Percentiles rank a stretch among this genome's conserved stretches.
Conservation (phyloP, 2,113 vertebrate species). For the Diphyllodes magnificus region DNA sequence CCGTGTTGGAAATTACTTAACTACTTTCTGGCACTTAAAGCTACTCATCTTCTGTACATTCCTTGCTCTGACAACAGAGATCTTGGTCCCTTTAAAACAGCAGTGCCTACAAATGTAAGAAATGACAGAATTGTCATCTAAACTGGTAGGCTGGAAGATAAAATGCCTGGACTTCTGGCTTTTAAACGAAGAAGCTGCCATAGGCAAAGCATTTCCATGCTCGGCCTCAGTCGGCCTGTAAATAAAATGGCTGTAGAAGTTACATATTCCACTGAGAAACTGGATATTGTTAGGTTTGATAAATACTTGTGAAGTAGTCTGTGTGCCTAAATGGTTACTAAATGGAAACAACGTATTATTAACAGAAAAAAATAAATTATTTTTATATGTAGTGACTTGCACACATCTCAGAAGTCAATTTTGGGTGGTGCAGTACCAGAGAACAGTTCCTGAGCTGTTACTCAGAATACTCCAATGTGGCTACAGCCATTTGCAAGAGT, state of each 20-base stretch:
- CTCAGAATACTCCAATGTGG: neutral
- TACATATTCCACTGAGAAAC: neutral
- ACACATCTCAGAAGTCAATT: neutral
- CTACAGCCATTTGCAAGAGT: neutral
- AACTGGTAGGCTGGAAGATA: neutral
- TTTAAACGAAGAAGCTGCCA: neutral
- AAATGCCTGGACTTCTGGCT: neutral
- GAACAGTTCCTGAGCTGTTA: neutral
- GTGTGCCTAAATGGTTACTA: neutral
- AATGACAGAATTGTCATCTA: neutral
- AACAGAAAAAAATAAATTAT: neutral
- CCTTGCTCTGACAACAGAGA: neutral
- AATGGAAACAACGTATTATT: neutral
- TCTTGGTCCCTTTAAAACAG: constrained; percentile 10
- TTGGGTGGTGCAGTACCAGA: neutral
- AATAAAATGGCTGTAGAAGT: neutral
- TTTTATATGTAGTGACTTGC: neutral
- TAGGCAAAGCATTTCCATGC: neutral
- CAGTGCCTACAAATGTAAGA: neutral
- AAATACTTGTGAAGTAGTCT: neutral
- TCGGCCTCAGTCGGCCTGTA: neutral
- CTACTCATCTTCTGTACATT: constrained; percentile 2
- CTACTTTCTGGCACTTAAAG: neutral
- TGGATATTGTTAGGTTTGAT: neutral
- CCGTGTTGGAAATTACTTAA: neutral